A percentile compares a stretch with the other conserved stretches of the same genome.
phyloP scores from a whole-genome alignment of 1,140 invertebrate genomes.

The Lanistes nyassanus region DNA sequence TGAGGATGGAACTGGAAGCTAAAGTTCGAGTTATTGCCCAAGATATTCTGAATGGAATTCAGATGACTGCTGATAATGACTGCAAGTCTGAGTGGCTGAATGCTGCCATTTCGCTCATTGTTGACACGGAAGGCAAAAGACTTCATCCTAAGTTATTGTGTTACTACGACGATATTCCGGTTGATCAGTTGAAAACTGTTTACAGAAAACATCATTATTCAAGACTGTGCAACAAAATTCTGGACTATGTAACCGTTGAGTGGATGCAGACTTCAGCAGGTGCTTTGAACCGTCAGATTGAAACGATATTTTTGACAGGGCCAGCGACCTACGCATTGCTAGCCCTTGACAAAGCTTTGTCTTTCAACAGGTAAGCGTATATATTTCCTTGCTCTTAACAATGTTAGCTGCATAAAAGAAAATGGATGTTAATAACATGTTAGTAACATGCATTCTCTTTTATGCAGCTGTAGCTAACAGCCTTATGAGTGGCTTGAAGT shows the following conservation, averaged over 20 bases:
- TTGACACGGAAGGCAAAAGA: neutral
- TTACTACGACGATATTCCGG: neutral
- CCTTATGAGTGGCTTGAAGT: too few relatives aligned
- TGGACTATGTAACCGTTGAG: conserved; percentile 14
- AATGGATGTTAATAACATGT: too few relatives aligned
- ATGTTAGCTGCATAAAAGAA: too few relatives aligned
- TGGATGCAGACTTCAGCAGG: conserved; percentile 16
- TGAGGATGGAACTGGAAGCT: conserved; percentile 16
- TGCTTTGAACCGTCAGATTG: conserved; percentile 1
- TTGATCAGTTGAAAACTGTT: neutral
- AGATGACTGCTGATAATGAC: conserved; percentile 2
- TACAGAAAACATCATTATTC: conserved; percentile 6
- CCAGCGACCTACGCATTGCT: conserved; percentile 11
- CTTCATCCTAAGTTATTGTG: neutral
- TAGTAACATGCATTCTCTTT: too few relatives aligned
- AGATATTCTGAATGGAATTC: conserved; percentile 11
- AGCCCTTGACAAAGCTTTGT: conserved; percentile 1
- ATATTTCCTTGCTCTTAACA: too few relatives aligned
- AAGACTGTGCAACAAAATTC: conserved; percentile 5
- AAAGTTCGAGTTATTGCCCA: conserved; percentile 2
- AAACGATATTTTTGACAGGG: conserved; percentile 8
- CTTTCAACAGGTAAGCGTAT: conserved; percentile 2
- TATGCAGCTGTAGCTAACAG: too few relatives aligned
- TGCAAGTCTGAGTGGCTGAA: conserved; percentile 6
- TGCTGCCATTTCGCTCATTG: neutral